These are phyloP conservation scores for Meda fulgida DNA, from an alignment of 2,797 vertebrate species.

Conservation along the genomic window DNA sequence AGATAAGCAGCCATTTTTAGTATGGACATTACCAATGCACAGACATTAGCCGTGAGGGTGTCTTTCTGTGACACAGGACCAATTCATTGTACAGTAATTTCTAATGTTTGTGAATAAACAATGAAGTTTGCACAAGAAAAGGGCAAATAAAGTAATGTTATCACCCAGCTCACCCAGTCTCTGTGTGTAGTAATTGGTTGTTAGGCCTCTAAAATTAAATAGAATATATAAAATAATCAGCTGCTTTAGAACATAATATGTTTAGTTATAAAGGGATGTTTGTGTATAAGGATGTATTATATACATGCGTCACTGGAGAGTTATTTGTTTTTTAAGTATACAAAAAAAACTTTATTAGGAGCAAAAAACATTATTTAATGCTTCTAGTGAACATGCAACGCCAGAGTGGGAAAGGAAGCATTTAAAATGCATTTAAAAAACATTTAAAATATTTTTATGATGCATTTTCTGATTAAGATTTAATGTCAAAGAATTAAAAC, in stretches of 20 bases:
- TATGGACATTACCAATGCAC: slow-evolving; percentile 11
- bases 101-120: slow-evolving; percentile 9
- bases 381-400: background rate
- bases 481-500: background rate
- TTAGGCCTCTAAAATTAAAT: background rate
- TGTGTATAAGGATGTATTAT: background rate
- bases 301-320: no score
- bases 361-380: background rate
- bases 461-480: no score
- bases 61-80: slow-evolving; percentile 5
- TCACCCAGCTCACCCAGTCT: background rate
- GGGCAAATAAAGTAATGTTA: background rate
- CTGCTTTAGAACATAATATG: background rate
- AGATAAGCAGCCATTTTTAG: slow-evolving; percentile 63
- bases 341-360: background rate
- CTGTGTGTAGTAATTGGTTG: background rate
- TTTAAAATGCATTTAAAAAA: no score
- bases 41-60: slow-evolving; percentile 14
- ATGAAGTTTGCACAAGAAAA: slow-evolving; percentile 1
- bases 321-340: no score
- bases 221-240: background rate
- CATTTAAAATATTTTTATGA: background rate
- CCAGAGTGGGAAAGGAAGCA: background rate
- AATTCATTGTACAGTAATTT: slow-evolving; percentile 8
- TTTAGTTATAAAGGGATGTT: background rate